These are phyloP conservation scores for Semnornis frantzii DNA, from an alignment of 2,113 vertebrate species.

Conservation along the genomic window DNA sequence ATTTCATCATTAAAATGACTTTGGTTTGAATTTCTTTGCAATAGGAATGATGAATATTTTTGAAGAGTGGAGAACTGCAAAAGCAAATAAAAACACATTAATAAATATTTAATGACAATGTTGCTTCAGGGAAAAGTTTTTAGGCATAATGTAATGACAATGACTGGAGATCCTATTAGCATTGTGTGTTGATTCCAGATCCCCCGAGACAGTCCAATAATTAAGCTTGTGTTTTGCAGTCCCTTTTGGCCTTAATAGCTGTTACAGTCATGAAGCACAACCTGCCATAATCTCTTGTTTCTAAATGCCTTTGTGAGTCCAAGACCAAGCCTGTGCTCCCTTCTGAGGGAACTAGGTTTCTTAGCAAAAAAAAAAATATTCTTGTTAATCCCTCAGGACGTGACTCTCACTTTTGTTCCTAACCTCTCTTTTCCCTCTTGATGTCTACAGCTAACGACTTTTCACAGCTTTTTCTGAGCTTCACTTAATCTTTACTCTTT, in stretches of 20 bases:
- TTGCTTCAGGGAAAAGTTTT: slow-evolving; percentile 34
- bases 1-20: neutral
- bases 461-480: neutral
- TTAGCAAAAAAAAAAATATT: neutral
- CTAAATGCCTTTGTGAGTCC: neutral
- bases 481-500: neutral
- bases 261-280: slow-evolving; percentile 3
- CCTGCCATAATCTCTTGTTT: neutral
- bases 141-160: slow-evolving; percentile 31
- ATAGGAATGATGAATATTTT: neutral
- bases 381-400: neutral
- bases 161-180: slow-evolving; percentile 1
- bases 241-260: slow-evolving; percentile 29
- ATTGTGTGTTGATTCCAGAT: slow-evolving; percentile 3
- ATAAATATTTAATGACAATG: slow-evolving; percentile 34
- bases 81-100: slow-evolving; percentile 38
- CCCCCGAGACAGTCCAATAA: slow-evolving; percentile 15
- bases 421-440: neutral
- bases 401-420: neutral
- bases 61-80: neutral
- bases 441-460: neutral
- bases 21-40: neutral
- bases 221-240: slow-evolving; percentile 42
- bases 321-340: neutral
- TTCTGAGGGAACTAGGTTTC: neutral